A percentile compares a stretch with the other conserved stretches of the same genome.
Conservation (phyloP, 1,140 invertebrate genomes). For the Muscidifurax raptorellus region DNA sequence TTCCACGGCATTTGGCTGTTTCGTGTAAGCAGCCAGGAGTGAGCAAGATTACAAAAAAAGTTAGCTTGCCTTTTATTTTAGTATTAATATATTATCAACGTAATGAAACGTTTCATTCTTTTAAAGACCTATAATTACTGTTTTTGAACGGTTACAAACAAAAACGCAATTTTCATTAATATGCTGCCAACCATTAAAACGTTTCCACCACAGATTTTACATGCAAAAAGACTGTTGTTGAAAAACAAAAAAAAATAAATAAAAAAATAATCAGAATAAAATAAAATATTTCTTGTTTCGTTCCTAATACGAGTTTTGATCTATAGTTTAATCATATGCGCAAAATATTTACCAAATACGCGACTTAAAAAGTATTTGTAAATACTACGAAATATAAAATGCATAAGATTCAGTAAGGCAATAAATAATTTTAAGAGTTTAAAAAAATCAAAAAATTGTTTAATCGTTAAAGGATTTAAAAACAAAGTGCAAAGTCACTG, state of each 20-base stretch:
- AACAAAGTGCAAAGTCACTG: conserved; percentile 13
- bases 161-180: background rate
- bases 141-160: background rate
- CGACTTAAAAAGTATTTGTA: conserved; percentile 38
- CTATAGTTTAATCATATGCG: conserved; percentile 2
- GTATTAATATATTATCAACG: background rate
- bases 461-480: conserved; percentile 25
- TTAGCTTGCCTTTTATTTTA: conserved; percentile 5
- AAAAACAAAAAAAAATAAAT: too few species aligned
- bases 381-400: conserved; percentile 34
- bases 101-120: background rate
- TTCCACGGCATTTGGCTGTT: conserved; percentile 17
- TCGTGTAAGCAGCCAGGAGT: background rate
- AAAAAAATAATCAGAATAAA: too few species aligned
- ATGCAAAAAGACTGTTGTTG: conserved; percentile 8
- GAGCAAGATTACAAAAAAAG: conserved; percentile 26
- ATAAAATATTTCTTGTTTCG: conserved; percentile 2
- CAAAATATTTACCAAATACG: conserved; percentile 29
- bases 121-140: background rate
- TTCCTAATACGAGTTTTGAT: conserved; percentile 10
- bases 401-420: conserved; percentile 14
- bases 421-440: conserved; percentile 41
- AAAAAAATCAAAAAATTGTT: conserved; percentile 20
- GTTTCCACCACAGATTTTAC: conserved; percentile 15
- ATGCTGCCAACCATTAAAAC: background rate